phyloP scores from a whole-genome alignment of 2,113 vertebrate species.

The Taxidea taxus region DNA sequence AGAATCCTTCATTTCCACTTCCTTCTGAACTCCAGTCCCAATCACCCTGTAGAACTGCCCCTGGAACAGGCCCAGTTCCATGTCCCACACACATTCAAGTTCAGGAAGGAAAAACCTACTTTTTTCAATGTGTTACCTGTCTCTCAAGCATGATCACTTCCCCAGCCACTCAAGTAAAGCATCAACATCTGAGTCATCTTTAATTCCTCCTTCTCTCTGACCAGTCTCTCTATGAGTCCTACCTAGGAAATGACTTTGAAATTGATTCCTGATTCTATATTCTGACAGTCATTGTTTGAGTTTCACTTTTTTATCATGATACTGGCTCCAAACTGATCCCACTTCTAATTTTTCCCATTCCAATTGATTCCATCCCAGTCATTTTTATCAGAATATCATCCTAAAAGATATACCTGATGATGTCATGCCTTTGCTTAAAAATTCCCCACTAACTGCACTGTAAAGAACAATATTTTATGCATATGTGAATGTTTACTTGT shows the following conservation, averaged over 20 bases:
- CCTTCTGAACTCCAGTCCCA: background rate
- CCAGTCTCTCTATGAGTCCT: background rate
- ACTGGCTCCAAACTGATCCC: background rate
- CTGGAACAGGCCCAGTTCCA: background rate
- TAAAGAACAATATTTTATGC: background rate
- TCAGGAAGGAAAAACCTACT: background rate
- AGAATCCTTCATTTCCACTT: background rate
- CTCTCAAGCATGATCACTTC: background rate
- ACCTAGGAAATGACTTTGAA: background rate
- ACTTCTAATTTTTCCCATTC: background rate
- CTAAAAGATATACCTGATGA: background rate
- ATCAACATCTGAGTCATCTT: background rate
- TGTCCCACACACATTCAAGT: background rate
- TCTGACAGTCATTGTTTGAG: background rate
- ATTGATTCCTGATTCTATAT: background rate
- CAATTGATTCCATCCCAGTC: background rate
- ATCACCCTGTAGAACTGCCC: background rate
- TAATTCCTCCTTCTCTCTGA: background rate
- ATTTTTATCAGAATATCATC: background rate
- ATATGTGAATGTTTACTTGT: background rate
- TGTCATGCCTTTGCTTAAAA: background rate
- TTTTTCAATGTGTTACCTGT: background rate
- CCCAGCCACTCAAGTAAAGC: background rate
- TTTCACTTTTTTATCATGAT: background rate
- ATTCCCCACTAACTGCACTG: background rate